Evolutionary conservation across 2,888 invertebrate genomes (phyloP).

Genomic region (Lasioglossum pauxillum): DNA sequence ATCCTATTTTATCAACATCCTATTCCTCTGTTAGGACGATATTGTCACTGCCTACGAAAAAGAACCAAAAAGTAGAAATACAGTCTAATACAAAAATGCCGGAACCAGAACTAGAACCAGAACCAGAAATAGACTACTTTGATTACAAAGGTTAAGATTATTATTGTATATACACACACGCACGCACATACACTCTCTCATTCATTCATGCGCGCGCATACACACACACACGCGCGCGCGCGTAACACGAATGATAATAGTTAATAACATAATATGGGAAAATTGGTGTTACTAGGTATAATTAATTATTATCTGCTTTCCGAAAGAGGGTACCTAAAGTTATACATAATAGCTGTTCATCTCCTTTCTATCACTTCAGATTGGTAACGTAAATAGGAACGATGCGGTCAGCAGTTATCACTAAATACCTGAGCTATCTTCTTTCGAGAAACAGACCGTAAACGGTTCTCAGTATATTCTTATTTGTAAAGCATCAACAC

Average conservation of each 20-base stretch:
- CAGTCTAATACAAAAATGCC: slow-evolving; percentile 72
- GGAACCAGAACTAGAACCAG: slow-evolving; percentile 61
- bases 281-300: slow-evolving; percentile 21
- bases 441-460: neutral
- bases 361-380: neutral
- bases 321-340: neutral
- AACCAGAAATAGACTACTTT: slow-evolving; percentile 82
- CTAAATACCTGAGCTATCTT: neutral
- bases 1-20: slow-evolving; percentile 35
- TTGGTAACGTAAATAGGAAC: neutral
- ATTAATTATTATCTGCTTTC: slow-evolving; percentile 8
- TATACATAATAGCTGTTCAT: neutral
- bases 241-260: slow-evolving; percentile 28
- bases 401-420: neutral
- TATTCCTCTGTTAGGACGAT: slow-evolving; percentile 74
- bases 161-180: neutral
- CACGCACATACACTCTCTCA: neutral
- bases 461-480: slow-evolving; percentile 27
- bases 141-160: slow-evolving; percentile 73
- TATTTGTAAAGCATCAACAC: slow-evolving; percentile 25
- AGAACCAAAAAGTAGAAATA: slow-evolving; percentile 72
- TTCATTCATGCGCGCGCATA: too few relatives aligned
- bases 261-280: slow-evolving; percentile 13
- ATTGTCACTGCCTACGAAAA: slow-evolving; percentile 77
- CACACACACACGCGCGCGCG: neutral